phyloP scores from a whole-genome alignment of 2,113 vertebrate genomes.

The Zingel zingel region DNA sequence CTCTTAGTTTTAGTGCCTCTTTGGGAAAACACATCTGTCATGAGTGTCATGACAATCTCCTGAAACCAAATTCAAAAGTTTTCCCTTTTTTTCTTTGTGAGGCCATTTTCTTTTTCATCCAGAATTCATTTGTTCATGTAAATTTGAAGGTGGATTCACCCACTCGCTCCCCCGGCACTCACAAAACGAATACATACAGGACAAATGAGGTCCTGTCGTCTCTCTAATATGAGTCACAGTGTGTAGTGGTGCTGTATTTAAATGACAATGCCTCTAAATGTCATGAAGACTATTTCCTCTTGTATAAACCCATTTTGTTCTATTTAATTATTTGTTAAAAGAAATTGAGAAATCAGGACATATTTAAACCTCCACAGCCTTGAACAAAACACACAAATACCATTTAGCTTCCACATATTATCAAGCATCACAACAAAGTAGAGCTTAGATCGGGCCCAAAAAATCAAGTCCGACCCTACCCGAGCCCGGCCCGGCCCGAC shows the following conservation, averaged over 20 bases:
- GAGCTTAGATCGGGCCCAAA: too few relatives aligned
- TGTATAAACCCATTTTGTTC: not conserved
- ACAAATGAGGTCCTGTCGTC: slow-evolving; percentile 25
- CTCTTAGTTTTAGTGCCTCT: not conserved
- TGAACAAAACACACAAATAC: not conserved
- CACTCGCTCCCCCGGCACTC: slow-evolving; percentile 1
- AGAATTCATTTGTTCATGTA: slow-evolving; percentile 26
- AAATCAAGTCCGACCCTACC: too few relatives aligned
- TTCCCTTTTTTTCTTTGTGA: not conserved
- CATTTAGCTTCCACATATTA: not conserved
- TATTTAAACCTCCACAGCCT: not conserved
- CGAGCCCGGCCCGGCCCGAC: too few relatives aligned
- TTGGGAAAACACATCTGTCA: slow-evolving; percentile 34
- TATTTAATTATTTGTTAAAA: slow-evolving; percentile 4
- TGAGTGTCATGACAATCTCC: slow-evolving; percentile 1
- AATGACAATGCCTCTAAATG: slow-evolving; percentile 21
- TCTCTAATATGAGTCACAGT: slow-evolving; percentile 8
- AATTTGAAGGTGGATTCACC: slow-evolving; percentile 13
- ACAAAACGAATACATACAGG: not conserved
- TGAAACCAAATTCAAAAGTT: not conserved
- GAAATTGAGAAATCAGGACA: not conserved
- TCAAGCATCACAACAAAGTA: too few relatives aligned
- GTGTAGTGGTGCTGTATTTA: slow-evolving; percentile 6
- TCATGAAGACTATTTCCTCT: not conserved
- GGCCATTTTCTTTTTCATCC: not conserved